Base-by-base conservation (phyloP, 2,113 vertebrate species). In the Scomber colias region DNA sequence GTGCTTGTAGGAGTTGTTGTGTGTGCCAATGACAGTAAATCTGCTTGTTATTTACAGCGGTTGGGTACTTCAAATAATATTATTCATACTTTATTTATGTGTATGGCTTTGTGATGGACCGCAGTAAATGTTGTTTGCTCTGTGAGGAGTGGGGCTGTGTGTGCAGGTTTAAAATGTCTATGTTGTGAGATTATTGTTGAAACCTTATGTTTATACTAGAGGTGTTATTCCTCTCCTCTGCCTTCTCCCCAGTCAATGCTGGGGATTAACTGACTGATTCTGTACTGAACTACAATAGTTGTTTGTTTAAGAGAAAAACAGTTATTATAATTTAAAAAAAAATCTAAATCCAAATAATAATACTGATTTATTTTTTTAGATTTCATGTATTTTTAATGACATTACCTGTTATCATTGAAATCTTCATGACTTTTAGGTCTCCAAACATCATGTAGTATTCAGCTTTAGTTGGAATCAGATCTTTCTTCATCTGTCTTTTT, bases 31-130 rank as follows among this genome's bases (percentile, higher is more conserved):
- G 66, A 73, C 11, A 7, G 35, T 65, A 79, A 66, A 81, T 73
- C 44, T 62, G 60, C 15, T 27, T 84, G 59, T 90, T 89, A 79
- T 84, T 87, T 84, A 73, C 69, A 67, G n/a, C 48, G 21, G 19
- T n/a, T 7, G 57, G 48, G 66, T 35, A 59, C 80, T 89, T 87
- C 30, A 77, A 5, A 85, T 84, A 11, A 57, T 71, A 57, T 66
- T 78, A 70, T 84, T 77, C 65, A 15, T 50, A 11, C 61, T 64
- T 64, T 59, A 55, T 74, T 57, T 64, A 17, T 2, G 7, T 40
- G 17, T 30, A 16, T 27, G 19, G 19, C 57, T 69, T 66, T 71
- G 44, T 49, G n/a, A 35, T 51, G 55, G 67, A 35, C 30, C 5
- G 4, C 19, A 13, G 50, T 59, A 27, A 35, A 67, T n/a, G 55